Evolutionary conservation across 2,113 vertebrate genomes (phyloP).

Genomic region (Rallus limicola): DNA sequence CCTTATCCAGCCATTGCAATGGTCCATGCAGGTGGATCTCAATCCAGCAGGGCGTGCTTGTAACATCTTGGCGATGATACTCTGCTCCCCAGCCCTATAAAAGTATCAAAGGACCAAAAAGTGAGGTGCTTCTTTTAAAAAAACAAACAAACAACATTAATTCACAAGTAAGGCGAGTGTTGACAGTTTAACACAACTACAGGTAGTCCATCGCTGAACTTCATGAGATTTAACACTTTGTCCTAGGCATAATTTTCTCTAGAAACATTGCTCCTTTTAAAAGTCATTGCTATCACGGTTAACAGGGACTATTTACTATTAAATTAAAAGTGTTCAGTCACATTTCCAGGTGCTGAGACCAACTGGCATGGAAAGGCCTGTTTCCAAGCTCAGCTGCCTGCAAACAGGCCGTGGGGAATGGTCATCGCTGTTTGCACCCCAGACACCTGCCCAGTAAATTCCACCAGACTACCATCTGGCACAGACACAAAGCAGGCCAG

Average conservation of each 20-base stretch:
- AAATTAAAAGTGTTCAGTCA: not conserved
- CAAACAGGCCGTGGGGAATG: not conserved
- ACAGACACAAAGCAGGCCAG: not conserved
- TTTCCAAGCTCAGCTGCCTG: not conserved
- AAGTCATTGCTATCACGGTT: not conserved
- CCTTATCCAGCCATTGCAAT: constrained; percentile 98
- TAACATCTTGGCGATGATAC: constrained; percentile 97
- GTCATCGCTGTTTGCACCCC: not conserved
- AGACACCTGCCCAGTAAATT: not conserved
- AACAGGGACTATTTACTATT: not conserved
- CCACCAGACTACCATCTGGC: not conserved
- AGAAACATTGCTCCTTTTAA: not conserved
- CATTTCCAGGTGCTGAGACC: not conserved
- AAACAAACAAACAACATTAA: not conserved
- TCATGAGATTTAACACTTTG: not conserved
- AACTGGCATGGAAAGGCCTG: not conserved
- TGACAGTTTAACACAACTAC: not conserved
- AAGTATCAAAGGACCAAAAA: constrained; percentile 31
- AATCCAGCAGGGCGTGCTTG: constrained; percentile 98
- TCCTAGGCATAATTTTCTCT: not conserved
- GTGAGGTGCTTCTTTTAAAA: not conserved
- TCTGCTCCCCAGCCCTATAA: constrained; percentile 96
- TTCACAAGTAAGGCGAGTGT: not conserved
- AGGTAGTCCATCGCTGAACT: not conserved
- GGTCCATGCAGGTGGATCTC: constrained; percentile 97